Evolutionary conservation across 2,113 vertebrate species (phyloP), one percentile per base, ranked within the genome.

Genomic region (crab-eating macaque (Macaca fascicularis)): DNA sequence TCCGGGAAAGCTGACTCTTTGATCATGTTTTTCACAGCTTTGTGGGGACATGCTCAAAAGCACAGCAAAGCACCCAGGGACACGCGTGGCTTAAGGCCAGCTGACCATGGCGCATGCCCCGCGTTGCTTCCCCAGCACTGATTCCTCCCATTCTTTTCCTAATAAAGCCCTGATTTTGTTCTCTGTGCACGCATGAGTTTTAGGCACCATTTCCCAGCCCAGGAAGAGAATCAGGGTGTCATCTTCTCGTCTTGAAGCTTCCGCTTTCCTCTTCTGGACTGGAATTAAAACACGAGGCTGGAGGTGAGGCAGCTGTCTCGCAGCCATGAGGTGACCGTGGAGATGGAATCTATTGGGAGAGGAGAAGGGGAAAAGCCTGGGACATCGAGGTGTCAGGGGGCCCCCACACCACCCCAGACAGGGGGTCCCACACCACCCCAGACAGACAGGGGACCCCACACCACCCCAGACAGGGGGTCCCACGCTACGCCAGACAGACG

Each of bases 401-500:
- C 25, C 57, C 22, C 57, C 57, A 25, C 8, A 25, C 57, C 57
- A 23, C 57, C 57, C 22, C 57, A 59, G 22, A 59, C 22, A 59
- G 57, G 9, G 0, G 9, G 1, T 23, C 23, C 23, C 23, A 27
- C 59, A 11, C 59, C 3, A 27, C 22, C 3, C 22, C 57, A 3
- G 22, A 59, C 20, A 57, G 16, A 55, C 55, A 14, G 40, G 64
- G 12, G 35, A 13, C 27, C 5, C 40, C 6, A 32, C 11, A n/a
- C 43, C 50, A 25, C 22, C 25, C 25, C 2, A 2, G 55, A 55
- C 19, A 20, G 55, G 57, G 8, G 57, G 0, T 22, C 8, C 1
- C 1, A 59, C 3, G 4, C 22, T 0, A 25, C 57, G 3, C 8
- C 8, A 4, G 57, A 59, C 55, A 22, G 6, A 2, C 22, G 0